Evolutionary conservation across 1,140 invertebrate species (phyloP), one percentile per base, ranked within the genome.

Genomic region (Helicorthomorpha holstii): DNA sequence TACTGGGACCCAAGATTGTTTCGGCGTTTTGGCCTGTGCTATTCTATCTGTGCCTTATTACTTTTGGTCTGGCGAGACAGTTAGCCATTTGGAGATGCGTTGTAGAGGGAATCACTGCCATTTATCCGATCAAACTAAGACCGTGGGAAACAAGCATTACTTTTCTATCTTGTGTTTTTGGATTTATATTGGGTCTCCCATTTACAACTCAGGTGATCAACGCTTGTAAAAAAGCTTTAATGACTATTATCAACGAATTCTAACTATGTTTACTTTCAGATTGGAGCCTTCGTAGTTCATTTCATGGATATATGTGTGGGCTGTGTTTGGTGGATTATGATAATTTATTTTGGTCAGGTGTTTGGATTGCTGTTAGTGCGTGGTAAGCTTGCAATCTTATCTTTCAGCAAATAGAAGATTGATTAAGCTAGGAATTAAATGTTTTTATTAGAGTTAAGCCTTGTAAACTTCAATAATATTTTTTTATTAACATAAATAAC

Each of bases 1-100:
- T 83, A 21, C 66, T 83, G 14, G 78, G 79, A 1, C 56, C 61
- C 0, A 59, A 59, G 50, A 75, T 79, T 61, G 73, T 81, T 3
- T 85, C 83, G 0, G 81, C 83, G 14, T 84, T 85, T 60, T 92
- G 86, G 87, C 81, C 83, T 0, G 79, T 86, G 7, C 72, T 90
- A 16, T 86, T 88, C 59, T 93, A 89, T 66, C 81, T 84, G 57
- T 79, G 81, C 46, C 72, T 91, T 48, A 83, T 90, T 49, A 68
- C 85, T 49, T 89, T 93, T 61, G 86, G 86, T 0, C 74, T 93
- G 23, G 83, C 82, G 1, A 87, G 91, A 61, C 81, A 80, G 76
- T 65, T 79, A 59, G 82, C 79, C 16, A 71, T 82, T 63, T 82
- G 83, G 83, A 77, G 88, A 67, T 82, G 81, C 61, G 80, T 88